A percentile compares a stretch with the other conserved stretches of the same genome.
Conservation (phyloP, 2,888 invertebrate species). For the Tortrix viridana region DNA sequence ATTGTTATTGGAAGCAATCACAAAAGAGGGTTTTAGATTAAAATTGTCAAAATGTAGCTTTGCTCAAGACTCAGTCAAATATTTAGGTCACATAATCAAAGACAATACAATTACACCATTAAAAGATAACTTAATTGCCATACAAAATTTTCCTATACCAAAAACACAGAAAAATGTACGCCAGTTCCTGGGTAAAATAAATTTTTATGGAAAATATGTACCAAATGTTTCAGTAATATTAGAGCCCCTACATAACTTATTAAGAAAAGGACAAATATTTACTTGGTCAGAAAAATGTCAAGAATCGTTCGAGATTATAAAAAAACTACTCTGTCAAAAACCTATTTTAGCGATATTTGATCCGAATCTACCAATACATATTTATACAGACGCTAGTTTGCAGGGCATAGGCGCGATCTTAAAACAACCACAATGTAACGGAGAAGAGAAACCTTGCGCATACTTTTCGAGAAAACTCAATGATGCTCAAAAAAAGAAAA, state of each 20-base stretch:
- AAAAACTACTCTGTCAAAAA: slow-evolving; percentile 32
- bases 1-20: too few species aligned
- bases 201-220: slow-evolving; percentile 36
- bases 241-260: slow-evolving; percentile 44
- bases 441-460: slow-evolving; percentile 23
- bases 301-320: slow-evolving; percentile 30
- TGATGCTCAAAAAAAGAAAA: slow-evolving; percentile 38
- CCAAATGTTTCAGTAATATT: slow-evolving; percentile 40
- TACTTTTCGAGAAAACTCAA: slow-evolving; percentile 6
- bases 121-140: slow-evolving; percentile 44
- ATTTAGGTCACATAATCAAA: slow-evolving; percentile 43
- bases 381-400: slow-evolving; percentile 38
- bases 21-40: too few species aligned
- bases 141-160: slow-evolving; percentile 42
- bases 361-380: slow-evolving; percentile 30
- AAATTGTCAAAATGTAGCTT: slow-evolving; percentile 40
- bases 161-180: slow-evolving; percentile 35
- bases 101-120: slow-evolving; percentile 42
- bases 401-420: slow-evolving; percentile 35
- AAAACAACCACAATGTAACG: slow-evolving; percentile 33
- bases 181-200: slow-evolving; percentile 37
- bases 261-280: slow-evolving; percentile 40
- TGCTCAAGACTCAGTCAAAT: slow-evolving; percentile 41
- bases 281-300: too few species aligned
- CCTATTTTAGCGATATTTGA: slow-evolving; percentile 40